Conservation (phyloP, 1,140 invertebrate genomes). For the Dreissena polymorpha region DNA sequence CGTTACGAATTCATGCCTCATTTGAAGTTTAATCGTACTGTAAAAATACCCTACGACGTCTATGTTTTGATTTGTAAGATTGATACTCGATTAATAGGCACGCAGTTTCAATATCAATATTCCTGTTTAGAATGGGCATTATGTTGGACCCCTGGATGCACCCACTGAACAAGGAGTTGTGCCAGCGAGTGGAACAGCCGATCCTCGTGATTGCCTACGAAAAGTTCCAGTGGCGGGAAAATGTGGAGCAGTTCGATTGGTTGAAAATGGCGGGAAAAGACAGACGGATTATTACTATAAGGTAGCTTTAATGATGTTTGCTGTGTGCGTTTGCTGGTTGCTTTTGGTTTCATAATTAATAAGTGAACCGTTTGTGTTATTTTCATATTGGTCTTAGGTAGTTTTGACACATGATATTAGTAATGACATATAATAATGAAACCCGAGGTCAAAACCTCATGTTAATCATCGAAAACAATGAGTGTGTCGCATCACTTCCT, state of each 20-base stretch:
- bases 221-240: constrained; percentile 84
- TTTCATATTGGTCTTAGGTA: background rate
- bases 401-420: background rate
- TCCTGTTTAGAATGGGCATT: constrained; percentile 80
- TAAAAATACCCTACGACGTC: too few relatives aligned
- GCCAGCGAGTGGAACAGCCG: constrained; percentile 81
- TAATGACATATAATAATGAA: too few relatives aligned
- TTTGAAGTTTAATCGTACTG: too few relatives aligned
- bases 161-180: constrained; percentile 83
- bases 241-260: constrained; percentile 82
- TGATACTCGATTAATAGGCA: too few relatives aligned
- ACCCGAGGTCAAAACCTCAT: too few relatives aligned
- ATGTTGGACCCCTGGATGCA: constrained; percentile 87
- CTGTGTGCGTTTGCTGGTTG: background rate
- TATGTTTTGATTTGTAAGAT: too few relatives aligned
- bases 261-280: constrained; percentile 69
- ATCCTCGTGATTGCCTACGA: constrained; percentile 85
- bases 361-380: background rate
- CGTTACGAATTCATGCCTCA: too few relatives aligned
- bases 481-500: too few relatives aligned
- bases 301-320: constrained; percentile 73
- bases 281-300: constrained; percentile 80
- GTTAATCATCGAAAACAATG: too few relatives aligned
- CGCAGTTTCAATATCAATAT: background rate
- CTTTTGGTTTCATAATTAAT: background rate